A percentile compares a stretch with the other conserved stretches of the same genome.
Evolutionary conservation across 2,113 vertebrate genomes (phyloP).

Genomic region (Gnathochromis pfefferi): DNA sequence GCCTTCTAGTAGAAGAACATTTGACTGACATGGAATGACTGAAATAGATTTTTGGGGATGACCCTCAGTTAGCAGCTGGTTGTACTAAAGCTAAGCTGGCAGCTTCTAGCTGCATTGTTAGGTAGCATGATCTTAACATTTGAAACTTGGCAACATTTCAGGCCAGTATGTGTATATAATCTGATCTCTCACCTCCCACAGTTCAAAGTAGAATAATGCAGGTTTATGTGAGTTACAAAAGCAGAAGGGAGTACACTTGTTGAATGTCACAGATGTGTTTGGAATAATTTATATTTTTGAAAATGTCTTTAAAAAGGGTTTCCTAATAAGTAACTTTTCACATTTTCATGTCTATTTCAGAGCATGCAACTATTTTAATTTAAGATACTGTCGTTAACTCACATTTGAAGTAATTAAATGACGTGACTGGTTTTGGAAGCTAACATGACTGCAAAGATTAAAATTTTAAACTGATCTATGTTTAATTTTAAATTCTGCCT

Average conservation of each 20-base stretch:
- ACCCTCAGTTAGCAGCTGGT: neutral
- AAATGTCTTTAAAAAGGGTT: rapidly evolving
- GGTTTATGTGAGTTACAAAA: neutral
- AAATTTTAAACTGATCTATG: rapidly evolving
- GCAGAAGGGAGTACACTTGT: neutral
- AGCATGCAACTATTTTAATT: neutral
- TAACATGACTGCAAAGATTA: rapidly evolving
- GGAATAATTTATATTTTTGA: neutral
- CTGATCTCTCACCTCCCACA: neutral
- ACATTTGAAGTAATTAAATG: neutral
- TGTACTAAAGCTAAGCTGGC: neutral
- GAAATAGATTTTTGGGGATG: neutral
- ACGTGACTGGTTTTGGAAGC: neutral
- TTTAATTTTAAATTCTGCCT: neutral
- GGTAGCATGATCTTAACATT: neutral
- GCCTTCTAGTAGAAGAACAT: neutral
- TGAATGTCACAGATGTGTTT: neutral
- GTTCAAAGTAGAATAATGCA: neutral
- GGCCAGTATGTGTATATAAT: neutral
- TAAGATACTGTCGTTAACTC: neutral
- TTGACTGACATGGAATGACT: neutral
- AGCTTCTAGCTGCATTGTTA: neutral
- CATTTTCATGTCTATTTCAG: neutral
- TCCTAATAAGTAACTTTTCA: neutral
- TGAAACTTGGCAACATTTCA: neutral